Percentiles rank a stretch among this genome's conserved stretches.
Conservation (phyloP, 2,888 invertebrate species). For the Stramonita haemastoma region DNA sequence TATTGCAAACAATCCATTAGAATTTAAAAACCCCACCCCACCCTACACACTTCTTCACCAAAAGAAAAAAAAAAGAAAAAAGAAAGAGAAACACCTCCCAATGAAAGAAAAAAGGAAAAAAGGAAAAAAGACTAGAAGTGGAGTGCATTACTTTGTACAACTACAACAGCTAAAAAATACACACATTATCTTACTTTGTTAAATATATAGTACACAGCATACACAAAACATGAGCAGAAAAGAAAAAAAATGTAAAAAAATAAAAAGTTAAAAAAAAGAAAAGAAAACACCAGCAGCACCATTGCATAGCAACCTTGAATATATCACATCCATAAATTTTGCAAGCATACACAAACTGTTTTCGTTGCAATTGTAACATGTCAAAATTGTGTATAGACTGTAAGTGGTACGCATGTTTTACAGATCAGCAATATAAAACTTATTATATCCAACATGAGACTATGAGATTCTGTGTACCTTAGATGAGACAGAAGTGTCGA, state of each 20-base stretch:
- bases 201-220: slow-evolving; percentile 30
- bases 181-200: neutral
- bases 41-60: neutral
- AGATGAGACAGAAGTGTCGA: neutral
- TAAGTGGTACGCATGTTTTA: neutral
- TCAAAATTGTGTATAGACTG: slow-evolving; percentile 13
- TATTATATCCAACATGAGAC: slow-evolving; percentile 23
- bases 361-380: slow-evolving; percentile 15
- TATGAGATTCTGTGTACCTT: slow-evolving; percentile 24
- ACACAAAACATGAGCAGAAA: neutral
- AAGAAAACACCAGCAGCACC: slow-evolving; percentile 11
- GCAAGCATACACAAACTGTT: slow-evolving; percentile 23
- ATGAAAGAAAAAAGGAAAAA: neutral
- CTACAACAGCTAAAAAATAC: neutral
- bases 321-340: slow-evolving; percentile 29
- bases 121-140: neutral
- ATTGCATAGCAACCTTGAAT: slow-evolving; percentile 28
- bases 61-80: neutral
- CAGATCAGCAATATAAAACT: neutral
- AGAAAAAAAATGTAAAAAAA: neutral
- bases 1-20: neutral
- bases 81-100: neutral
- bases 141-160: neutral
- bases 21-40: no score
- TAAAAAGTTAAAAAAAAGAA: neutral